Evolutionary conservation across 2,113 vertebrate species (phyloP), one percentile per base, ranked within the genome.

Genomic region (Sakesphorus luctuosus): DNA sequence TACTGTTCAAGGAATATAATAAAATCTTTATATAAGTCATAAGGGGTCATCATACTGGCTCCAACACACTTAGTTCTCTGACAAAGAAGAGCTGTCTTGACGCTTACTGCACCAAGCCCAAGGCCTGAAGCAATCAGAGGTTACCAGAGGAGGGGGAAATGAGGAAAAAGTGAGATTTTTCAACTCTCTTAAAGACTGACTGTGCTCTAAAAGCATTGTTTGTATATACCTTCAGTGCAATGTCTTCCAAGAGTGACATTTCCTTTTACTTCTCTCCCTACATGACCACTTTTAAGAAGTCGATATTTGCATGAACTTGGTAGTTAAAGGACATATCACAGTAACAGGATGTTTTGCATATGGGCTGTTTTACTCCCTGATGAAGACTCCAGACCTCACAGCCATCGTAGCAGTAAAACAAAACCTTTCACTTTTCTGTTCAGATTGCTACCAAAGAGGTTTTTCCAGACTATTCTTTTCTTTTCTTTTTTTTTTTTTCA

Each of bases 331-430:
- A 68, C 23, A 8, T 6, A 50, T 5, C 23, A 38, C 33, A 55
- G 23, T 0, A 3, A 63, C 18, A 16, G 20, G 15, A 49, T 1
- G 0, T 14, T 50, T 26, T 79, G 19, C 15, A 36, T 73, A 73
- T 89, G 31, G 38, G 9, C 20, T 73, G 5, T 56, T 53, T 23
- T 68, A 28, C 33, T 58, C 29, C 31, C 49, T 65, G 20, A 75
- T 12, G 25, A 52, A 59, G 11, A 65, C 10, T 38, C 33, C 25
- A 79, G 28, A 55, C 3, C 21, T 59, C 67, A 63, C 7, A 26
- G 33, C 3, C n/a, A 81, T 40, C 1, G 6, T 0, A 74, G 43
- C 3, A 5, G 19, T 33, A 58, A 53, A 63, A 77, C 8, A 58
- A 78, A 29, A 28, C 4, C 17, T 84, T 53, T 46, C 10, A 46